Conservation (phyloP, 2,797 vertebrate genomes). For the Hydrolagus colliei region DNA sequence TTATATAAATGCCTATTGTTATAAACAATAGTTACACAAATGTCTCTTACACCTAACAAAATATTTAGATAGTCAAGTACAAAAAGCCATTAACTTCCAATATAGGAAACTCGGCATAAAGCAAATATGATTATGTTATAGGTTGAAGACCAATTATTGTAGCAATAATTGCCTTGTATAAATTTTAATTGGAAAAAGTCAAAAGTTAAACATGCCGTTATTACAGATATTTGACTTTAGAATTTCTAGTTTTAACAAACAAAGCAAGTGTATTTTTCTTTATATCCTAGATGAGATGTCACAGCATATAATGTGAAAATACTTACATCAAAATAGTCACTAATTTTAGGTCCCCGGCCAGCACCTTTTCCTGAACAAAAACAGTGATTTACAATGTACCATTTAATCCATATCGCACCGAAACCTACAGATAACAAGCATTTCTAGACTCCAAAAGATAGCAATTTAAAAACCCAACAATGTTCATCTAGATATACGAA, state of each 20-base stretch:
- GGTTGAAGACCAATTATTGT: too few species aligned
- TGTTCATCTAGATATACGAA: not conserved
- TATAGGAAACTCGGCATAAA: conserved; percentile 25
- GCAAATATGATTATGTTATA: not conserved
- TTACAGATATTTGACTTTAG: not conserved
- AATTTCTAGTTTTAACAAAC: conserved; percentile 4
- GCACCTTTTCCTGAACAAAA: conserved; percentile 75
- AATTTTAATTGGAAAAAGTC: not conserved
- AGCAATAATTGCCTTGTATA: not conserved
- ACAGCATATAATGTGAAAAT: conserved; percentile 2
- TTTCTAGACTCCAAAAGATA: not conserved
- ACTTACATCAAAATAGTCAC: conserved; percentile 98
- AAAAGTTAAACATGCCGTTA: not conserved
- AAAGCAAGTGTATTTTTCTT: not conserved
- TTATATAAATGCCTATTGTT: too few species aligned
- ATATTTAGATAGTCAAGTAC: not conserved
- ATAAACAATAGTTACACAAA: too few species aligned
- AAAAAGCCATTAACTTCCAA: not conserved
- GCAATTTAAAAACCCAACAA: not conserved
- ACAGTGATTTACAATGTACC: conserved; percentile 7
- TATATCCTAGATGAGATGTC: not conserved
- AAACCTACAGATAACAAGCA: not conserved
- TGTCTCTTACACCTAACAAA: not conserved
- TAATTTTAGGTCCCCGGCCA: conserved; percentile 92
- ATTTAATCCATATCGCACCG: not conserved